Evolutionary conservation across 2,888 invertebrate genomes (phyloP).

Genomic region (Mesoligia furuncula): DNA sequence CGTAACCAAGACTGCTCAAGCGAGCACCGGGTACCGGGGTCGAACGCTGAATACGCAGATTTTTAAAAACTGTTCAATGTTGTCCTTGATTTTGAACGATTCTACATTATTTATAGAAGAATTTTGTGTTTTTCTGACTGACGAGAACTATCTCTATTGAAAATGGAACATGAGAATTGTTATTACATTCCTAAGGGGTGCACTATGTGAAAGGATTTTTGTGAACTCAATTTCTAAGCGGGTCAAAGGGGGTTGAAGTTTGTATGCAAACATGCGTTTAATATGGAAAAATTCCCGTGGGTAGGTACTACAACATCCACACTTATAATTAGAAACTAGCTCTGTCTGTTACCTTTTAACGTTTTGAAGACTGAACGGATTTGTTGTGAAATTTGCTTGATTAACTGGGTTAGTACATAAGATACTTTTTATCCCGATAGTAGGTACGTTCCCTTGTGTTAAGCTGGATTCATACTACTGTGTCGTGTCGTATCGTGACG

Average conservation of each 20-base stretch:
- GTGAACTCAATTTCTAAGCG: background rate
- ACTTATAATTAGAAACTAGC: background rate
- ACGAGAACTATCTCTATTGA: background rate
- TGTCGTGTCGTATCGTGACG: too few relatives aligned
- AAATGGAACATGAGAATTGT: background rate
- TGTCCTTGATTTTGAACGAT: conserved; percentile 8
- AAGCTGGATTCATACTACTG: too few relatives aligned
- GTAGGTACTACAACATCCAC: too few relatives aligned
- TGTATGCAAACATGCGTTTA: conserved; percentile 3
- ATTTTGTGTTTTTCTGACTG: background rate
- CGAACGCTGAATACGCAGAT: conserved; percentile 8
- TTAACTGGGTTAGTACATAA: background rate
- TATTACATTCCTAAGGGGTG: conserved; percentile 17
- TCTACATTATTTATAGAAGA: background rate
- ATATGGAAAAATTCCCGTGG: background rate
- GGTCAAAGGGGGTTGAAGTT: conserved; percentile 11
- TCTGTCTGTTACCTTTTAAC: background rate
- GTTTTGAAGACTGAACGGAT: background rate
- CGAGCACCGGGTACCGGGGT: conserved; percentile 72
- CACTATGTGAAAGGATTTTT: conserved; percentile 9
- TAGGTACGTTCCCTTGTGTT: background rate
- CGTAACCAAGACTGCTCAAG: conserved; percentile 68
- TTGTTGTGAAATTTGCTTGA: background rate
- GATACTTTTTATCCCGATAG: background rate
- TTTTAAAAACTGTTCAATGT: conserved; percentile 16